These are phyloP conservation scores for Oceanites oceanicus DNA, from an alignment of 2,113 vertebrate genomes.

Conservation along the genomic window DNA sequence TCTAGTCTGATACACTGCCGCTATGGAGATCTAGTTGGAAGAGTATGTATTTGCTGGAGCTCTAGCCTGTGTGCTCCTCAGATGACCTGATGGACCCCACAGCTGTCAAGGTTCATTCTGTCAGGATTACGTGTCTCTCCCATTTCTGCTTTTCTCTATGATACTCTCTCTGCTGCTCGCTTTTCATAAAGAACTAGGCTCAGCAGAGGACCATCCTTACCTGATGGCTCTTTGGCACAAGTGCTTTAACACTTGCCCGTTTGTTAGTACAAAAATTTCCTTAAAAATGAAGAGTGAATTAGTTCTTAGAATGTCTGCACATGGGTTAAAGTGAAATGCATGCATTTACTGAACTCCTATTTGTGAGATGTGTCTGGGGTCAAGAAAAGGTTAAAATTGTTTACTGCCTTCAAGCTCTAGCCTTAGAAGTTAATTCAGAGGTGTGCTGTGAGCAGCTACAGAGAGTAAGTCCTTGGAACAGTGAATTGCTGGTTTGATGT, in stretches of 20 bases:
- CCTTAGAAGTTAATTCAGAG: slow-evolving; percentile 43
- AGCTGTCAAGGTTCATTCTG: background rate
- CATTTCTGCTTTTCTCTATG: background rate
- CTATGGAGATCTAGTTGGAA: background rate
- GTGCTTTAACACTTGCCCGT: background rate
- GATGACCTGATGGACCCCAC: background rate
- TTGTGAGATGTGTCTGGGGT: slow-evolving; percentile 13
- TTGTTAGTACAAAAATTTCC: background rate
- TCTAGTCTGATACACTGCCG: background rate
- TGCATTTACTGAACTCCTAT: slow-evolving; percentile 2
- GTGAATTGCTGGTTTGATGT: slow-evolving; percentile 31
- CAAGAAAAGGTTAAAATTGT: slow-evolving; percentile 38
- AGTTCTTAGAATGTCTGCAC: background rate
- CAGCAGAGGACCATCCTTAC: background rate
- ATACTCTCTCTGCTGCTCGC: background rate
- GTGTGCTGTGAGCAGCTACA: slow-evolving; percentile 1
- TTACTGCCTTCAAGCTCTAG: slow-evolving; percentile 24
- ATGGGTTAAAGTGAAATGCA: background rate
- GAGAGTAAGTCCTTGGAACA: background rate
- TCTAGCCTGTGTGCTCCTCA: background rate
- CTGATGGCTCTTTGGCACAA: background rate
- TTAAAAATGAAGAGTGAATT: background rate
- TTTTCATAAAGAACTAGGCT: background rate
- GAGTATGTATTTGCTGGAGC: background rate
- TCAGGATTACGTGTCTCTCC: background rate